phyloP scores from a whole-genome alignment of 1,140 invertebrate genomes.

The Drosophila grimshawi region DNA sequence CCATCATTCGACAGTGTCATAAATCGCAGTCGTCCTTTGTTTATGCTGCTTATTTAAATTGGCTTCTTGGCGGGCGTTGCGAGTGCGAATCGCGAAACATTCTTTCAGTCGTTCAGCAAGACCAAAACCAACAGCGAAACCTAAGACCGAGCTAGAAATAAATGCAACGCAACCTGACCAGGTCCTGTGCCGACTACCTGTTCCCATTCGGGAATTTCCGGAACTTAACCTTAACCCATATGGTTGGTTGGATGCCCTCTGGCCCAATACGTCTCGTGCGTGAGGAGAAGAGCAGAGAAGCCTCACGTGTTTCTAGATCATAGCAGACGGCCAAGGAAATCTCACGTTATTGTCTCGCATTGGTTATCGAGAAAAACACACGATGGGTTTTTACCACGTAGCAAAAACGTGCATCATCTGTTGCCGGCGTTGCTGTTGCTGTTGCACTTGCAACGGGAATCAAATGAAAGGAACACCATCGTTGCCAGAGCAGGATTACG shows the following conservation, averaged over 20 bases:
- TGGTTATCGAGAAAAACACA: constrained; percentile 53
- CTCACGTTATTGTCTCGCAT: constrained; percentile 37
- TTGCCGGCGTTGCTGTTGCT: constrained; percentile 32
- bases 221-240: constrained; percentile 56
- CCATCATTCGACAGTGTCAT: constrained; percentile 38
- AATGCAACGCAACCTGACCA: neutral
- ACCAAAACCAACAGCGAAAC: constrained; percentile 6
- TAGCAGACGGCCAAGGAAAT: constrained; percentile 15
- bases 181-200: constrained; percentile 35
- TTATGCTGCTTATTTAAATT: constrained; percentile 83
- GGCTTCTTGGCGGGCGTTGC: constrained; percentile 78
- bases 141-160: neutral
- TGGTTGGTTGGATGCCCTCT: constrained; percentile 16
- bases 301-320: constrained; percentile 52
- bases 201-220: constrained; percentile 59
- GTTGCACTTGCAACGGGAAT: constrained; percentile 11
- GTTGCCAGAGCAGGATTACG: neutral
- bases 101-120: no score
- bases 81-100: constrained; percentile 8
- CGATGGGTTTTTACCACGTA: constrained; percentile 45
- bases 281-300: neutral
- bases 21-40: constrained; percentile 71
- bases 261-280: neutral
- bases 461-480: no score
- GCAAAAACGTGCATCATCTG: constrained; percentile 59